Evolutionary conservation across 2,113 vertebrate species (phyloP).

Genomic region (Thryonomys swinderianus): DNA sequence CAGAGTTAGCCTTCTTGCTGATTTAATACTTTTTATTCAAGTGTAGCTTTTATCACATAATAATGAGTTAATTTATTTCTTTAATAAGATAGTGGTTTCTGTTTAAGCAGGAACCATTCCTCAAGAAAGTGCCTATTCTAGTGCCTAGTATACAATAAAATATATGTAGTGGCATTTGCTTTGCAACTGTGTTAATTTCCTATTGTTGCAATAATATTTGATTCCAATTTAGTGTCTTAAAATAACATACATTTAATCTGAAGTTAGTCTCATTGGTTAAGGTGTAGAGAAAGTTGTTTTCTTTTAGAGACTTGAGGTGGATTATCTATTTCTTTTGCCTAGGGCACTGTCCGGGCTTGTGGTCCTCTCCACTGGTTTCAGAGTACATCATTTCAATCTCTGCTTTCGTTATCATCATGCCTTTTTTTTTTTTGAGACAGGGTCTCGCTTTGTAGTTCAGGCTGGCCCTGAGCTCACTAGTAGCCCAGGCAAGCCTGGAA

Average conservation of each 20-base stretch:
- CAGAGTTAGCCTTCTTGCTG: not conserved
- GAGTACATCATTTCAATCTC: not conserved
- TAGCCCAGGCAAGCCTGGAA: no score
- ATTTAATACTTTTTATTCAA: not conserved
- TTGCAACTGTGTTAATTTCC: not conserved
- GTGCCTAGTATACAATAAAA: not conserved
- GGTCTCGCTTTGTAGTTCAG: no score
- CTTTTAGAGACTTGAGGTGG: not conserved
- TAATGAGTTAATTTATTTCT: not conserved
- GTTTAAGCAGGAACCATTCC: not conserved
- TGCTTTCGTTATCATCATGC: not conserved
- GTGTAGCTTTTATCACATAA: not conserved
- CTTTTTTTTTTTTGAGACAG: no score
- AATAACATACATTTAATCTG: not conserved
- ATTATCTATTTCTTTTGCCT: not conserved
- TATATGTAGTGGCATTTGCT: not conserved
- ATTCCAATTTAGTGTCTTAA: not conserved
- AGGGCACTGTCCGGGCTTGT: not conserved
- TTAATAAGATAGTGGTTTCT: constrained; percentile 12
- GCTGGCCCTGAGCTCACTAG: no score
- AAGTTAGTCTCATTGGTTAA: not conserved
- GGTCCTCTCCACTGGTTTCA: not conserved
- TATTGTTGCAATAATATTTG: not conserved
- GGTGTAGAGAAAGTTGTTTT: not conserved
- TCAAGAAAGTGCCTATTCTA: not conserved